Percentiles rank a stretch among this genome's conserved stretches.
These are phyloP conservation scores for Trissolcus basalis DNA, from an alignment of 1,140 invertebrate species.

Conservation along the genomic window DNA sequence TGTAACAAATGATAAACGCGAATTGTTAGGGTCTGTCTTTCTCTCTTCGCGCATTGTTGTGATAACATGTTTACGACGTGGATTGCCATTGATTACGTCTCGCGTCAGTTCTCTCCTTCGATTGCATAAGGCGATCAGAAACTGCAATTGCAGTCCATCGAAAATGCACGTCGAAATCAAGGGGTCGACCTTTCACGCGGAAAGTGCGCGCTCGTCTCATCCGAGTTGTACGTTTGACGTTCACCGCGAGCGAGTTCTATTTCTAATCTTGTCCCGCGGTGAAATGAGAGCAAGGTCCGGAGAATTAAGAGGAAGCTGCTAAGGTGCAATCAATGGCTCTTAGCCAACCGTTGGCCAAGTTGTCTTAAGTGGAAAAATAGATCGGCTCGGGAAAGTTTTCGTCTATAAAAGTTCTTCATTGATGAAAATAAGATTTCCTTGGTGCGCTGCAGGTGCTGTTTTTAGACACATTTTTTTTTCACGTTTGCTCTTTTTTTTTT, in stretches of 20 bases:
- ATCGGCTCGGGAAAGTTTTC: constrained; percentile 58
- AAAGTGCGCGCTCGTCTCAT: constrained; percentile 41
- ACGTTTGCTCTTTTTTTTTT: neutral
- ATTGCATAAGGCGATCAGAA: constrained; percentile 49
- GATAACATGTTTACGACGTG: constrained; percentile 55
- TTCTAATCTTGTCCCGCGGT: constrained; percentile 69
- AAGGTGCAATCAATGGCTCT: constrained; percentile 73
- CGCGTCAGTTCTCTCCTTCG: constrained; percentile 37
- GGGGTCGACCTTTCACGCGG: constrained; percentile 57
- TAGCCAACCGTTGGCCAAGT: constrained; percentile 71
- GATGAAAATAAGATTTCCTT: constrained; percentile 28
- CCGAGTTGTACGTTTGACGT: constrained; percentile 41
- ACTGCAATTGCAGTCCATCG: constrained; percentile 20
- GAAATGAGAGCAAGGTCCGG: constrained; percentile 77
- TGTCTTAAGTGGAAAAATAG: constrained; percentile 72
- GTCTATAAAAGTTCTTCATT: constrained; percentile 51
- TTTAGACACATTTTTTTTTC: neutral
- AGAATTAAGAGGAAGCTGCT: constrained; percentile 75
- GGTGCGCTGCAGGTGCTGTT: neutral
- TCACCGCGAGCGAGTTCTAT: constrained; percentile 65
- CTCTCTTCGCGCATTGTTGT: constrained; percentile 53
- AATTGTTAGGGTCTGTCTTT: constrained; percentile 49
- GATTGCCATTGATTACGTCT: constrained; percentile 52
- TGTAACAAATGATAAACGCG: constrained; percentile 31
- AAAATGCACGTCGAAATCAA: constrained; percentile 33